A percentile compares a stretch with the other conserved stretches of the same genome.
Conservation (phyloP, 2,888 invertebrate species). For the Biston stratarius region DNA sequence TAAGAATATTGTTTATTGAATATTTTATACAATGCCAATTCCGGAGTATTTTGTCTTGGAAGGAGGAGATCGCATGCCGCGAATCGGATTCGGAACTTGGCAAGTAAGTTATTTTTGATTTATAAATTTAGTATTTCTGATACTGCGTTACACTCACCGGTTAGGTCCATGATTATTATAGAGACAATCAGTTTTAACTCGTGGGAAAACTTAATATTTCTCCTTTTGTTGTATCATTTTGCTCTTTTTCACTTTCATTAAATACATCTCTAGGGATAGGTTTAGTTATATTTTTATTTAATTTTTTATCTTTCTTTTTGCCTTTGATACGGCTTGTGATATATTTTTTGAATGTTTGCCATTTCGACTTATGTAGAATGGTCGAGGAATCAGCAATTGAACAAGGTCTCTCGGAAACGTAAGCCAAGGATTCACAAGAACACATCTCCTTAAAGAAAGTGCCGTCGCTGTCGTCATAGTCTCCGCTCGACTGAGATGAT, state of each 20-base stretch:
- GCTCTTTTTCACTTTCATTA: constrained; percentile 18
- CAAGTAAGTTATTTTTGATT: constrained; percentile 87
- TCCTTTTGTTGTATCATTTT: constrained; percentile 7
- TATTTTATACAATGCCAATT: constrained; percentile 59
- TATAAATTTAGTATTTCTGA: neutral
- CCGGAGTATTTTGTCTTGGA: constrained; percentile 68
- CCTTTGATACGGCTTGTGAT: constrained; percentile 53
- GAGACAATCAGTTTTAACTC: constrained; percentile 11
- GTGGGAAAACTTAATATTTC: constrained; percentile 31
- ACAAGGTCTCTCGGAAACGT: constrained; percentile 59
- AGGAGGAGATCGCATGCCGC: constrained; percentile 88
- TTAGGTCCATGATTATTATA: neutral
- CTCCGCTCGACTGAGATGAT: constrained; percentile 63
- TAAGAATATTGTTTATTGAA: constrained; percentile 31
- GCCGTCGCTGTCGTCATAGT: constrained; percentile 55
- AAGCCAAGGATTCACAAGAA: constrained; percentile 58
- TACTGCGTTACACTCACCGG: neutral
- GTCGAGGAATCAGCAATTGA: constrained; percentile 65
- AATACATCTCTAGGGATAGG: constrained; percentile 20
- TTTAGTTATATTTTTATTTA: constrained; percentile 38
- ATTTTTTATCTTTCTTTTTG: constrained; percentile 46
- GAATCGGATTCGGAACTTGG: constrained; percentile 93
- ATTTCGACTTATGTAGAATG: constrained; percentile 61
- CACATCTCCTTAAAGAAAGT: constrained; percentile 56
- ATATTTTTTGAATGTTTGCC: constrained; percentile 61